A percentile compares a stretch with the other conserved stretches of the same genome.
phyloP scores from a whole-genome alignment of 2,888 invertebrate species.

The Diarsia dahlii region DNA sequence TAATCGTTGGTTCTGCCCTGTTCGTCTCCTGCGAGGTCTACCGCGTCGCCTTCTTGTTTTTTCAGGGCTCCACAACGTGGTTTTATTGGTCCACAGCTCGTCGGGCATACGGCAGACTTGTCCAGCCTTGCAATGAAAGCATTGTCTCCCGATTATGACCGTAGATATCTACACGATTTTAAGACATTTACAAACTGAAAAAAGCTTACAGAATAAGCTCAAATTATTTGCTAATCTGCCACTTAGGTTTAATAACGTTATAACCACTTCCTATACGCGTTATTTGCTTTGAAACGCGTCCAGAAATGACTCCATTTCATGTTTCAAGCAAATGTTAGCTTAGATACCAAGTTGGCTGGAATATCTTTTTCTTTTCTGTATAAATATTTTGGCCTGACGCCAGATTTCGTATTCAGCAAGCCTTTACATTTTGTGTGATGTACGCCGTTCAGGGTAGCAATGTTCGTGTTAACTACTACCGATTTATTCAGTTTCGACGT shows the following conservation, averaged over 20 bases:
- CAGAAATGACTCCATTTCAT: conserved; percentile 50
- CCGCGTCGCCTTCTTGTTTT: too few species aligned
- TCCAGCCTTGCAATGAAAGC: neutral
- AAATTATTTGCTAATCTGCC: neutral
- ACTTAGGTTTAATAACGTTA: conserved; percentile 19
- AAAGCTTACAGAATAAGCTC: neutral
- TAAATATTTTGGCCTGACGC: conserved; percentile 59
- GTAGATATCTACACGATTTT: neutral
- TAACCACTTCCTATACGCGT: conserved; percentile 31
- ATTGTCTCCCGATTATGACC: neutral
- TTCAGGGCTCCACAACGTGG: too few species aligned
- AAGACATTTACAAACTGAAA: neutral
- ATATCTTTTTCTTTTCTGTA: conserved; percentile 51
- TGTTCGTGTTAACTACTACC: conserved; percentile 56
- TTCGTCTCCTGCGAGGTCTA: too few species aligned
- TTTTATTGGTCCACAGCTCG: too few species aligned
- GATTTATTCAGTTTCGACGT: conserved; percentile 42
- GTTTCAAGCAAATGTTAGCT: conserved; percentile 48
- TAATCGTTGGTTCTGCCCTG: too few species aligned
- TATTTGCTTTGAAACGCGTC: conserved; percentile 47
- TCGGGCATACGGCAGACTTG: too few species aligned
- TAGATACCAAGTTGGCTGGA: conserved; percentile 52
- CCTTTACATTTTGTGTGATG: conserved; percentile 47
- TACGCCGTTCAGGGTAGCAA: conserved; percentile 43
- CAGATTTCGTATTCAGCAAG: conserved; percentile 56